These are phyloP conservation scores for Plebejus anna DNA, from an alignment of 2,888 invertebrate species.

Conservation along the genomic window DNA sequence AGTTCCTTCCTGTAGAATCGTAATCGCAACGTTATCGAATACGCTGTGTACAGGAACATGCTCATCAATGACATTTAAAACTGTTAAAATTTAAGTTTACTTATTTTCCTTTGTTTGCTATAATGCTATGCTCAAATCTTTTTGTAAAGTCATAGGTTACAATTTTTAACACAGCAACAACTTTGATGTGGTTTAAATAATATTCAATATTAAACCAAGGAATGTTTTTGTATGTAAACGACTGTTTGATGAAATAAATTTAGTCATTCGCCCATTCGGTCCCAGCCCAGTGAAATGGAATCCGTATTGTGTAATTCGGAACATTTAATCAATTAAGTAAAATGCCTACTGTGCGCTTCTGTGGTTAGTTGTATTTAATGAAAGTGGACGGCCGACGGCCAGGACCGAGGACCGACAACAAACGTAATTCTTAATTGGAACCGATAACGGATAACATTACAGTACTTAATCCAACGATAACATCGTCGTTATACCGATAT, in stretches of 20 bases:
- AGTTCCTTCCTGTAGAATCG: no score
- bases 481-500: background rate
- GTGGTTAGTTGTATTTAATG: conserved; percentile 24
- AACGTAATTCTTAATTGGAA: conserved; percentile 1
- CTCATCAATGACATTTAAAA: no score
- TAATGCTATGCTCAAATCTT: no score
- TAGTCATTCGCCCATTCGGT: conserved; percentile 10
- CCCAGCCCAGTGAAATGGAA: background rate
- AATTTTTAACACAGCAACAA: no score
- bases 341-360: conserved; percentile 11
- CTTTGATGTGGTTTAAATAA: background rate
- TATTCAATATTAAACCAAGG: background rate
- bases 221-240: conserved; percentile 7
- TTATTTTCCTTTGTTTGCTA: no score
- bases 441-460: conserved; percentile 7
- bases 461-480: background rate
- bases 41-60: no score
- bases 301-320: conserved; percentile 23
- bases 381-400: background rate
- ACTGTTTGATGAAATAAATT: conserved; percentile 2
- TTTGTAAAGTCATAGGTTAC: no score
- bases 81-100: no score
- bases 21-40: no score
- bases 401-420: background rate
- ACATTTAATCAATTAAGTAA: conserved; percentile 23